phyloP scores from a whole-genome alignment of 2,113 vertebrate species.

The Typhlomys cinereus region DNA sequence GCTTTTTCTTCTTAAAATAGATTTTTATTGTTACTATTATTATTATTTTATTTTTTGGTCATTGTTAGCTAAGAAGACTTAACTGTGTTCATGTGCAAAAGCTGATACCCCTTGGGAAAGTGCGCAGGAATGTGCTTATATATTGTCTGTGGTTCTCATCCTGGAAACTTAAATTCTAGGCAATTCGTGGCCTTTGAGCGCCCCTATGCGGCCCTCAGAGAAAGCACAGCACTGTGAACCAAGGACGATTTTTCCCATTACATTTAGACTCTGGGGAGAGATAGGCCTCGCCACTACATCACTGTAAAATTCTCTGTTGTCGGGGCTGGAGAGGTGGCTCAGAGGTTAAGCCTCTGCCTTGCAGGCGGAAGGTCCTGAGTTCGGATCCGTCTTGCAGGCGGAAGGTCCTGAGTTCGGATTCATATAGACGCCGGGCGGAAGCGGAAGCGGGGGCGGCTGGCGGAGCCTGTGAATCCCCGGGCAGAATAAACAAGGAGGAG shows the following conservation, averaged over 20 bases:
- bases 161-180: conserved; percentile 29
- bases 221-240: conserved; percentile 76
- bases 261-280: neutral
- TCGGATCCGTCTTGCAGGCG: no score
- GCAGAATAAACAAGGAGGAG: no score
- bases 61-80: neutral
- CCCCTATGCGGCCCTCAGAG: conserved; percentile 85
- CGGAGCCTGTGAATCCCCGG: no score
- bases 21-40: no score
- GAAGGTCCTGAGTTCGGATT: no score
- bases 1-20: neutral
- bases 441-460: no score
- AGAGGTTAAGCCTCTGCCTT: no score
- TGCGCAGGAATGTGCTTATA: neutral
- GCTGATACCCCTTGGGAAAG: conserved; percentile 41
- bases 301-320: no score
- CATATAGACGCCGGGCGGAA: no score
- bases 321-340: no score
- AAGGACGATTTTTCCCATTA: neutral
- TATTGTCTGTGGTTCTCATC: neutral
- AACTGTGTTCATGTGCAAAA: neutral
- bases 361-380: no score
- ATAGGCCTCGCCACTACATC: no score
- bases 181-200: conserved; percentile 84
- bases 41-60: neutral